These are phyloP conservation scores for Pocota personata DNA, from an alignment of 2,888 invertebrate genomes.

Conservation along the genomic window DNA sequence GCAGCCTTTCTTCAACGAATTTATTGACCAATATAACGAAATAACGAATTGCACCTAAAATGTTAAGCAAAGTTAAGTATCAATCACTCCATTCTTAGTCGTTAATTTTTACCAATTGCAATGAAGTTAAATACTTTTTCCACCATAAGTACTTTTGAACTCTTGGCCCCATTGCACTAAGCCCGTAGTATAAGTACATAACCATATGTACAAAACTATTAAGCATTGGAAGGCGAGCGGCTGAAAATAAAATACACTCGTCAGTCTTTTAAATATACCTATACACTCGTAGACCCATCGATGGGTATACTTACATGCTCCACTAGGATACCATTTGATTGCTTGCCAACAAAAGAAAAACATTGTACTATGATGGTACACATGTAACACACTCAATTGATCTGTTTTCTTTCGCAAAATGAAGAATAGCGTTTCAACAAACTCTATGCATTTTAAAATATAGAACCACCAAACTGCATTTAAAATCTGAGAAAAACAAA, in stretches of 20 bases:
- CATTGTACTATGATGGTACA: constrained; percentile 98
- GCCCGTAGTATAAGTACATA: constrained; percentile 97
- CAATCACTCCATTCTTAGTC: not conserved
- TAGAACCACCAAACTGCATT: constrained; percentile 97
- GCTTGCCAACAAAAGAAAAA: constrained; percentile 97
- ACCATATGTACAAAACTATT: constrained; percentile 96
- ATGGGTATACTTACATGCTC: constrained; percentile 88
- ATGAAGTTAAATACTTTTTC: constrained; percentile 96
- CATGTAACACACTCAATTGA: constrained; percentile 96
- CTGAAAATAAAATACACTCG: constrained; percentile 83
- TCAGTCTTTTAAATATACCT: not conserved
- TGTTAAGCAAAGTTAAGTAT: constrained; percentile 27
- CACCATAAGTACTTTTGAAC: constrained; percentile 95
- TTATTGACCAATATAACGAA: constrained; percentile 90
- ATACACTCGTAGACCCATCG: no score
- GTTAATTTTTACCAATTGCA: constrained; percentile 90
- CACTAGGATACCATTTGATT: constrained; percentile 96
- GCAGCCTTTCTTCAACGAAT: constrained; percentile 91
- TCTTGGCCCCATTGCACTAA: constrained; percentile 92
- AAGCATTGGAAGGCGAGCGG: constrained; percentile 93
- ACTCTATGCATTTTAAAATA: constrained; percentile 95
- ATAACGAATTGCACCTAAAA: constrained; percentile 91
- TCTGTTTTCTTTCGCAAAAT: constrained; percentile 95
- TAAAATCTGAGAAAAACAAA: constrained; percentile 87
- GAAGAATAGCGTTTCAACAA: constrained; percentile 96